Conservation (phyloP, 1,140 invertebrate species). For the Drosophila guanche region DNA sequence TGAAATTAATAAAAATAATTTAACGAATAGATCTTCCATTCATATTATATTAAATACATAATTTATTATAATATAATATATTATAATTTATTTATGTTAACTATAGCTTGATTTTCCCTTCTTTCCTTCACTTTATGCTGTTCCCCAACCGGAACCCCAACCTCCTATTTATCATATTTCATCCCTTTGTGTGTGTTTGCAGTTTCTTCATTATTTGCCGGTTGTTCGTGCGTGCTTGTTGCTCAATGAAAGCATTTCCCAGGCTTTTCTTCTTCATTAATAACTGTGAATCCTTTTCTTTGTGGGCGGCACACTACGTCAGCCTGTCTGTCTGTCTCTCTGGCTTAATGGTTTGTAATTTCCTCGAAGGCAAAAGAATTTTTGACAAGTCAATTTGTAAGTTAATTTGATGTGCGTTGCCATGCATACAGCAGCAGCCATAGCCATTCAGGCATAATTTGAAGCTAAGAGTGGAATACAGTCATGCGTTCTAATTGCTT, state of each 20-base stretch:
- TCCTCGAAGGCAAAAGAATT: conserved; percentile 22
- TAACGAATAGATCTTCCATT: too few species aligned
- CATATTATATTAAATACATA: too few species aligned
- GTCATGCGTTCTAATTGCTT: conserved; percentile 67
- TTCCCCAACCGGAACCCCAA: too few species aligned
- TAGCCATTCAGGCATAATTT: not conserved
- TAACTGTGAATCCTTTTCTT: conserved; percentile 63
- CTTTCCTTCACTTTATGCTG: too few species aligned
- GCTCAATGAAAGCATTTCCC: conserved; percentile 13
- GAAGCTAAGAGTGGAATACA: conserved; percentile 4
- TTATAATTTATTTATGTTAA: too few species aligned
- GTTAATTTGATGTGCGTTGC: conserved; percentile 77
- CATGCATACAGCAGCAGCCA: conserved; percentile 25
- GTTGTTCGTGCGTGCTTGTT: conserved; percentile 42
- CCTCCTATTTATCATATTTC: too few species aligned
- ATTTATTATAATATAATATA: too few species aligned
- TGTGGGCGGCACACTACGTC: not conserved
- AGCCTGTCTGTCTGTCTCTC: conserved; percentile 7
- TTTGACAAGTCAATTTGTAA: conserved; percentile 79
- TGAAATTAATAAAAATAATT: too few species aligned
- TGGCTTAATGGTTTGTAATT: conserved; percentile 46
- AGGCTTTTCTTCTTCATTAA: conserved; percentile 64
- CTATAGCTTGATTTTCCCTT: too few species aligned
- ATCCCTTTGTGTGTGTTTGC: not conserved
- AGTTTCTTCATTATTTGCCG: conserved; percentile 38